phyloP scores from a whole-genome alignment of 2,888 invertebrate genomes.

The Eustalomyia histrio region DNA sequence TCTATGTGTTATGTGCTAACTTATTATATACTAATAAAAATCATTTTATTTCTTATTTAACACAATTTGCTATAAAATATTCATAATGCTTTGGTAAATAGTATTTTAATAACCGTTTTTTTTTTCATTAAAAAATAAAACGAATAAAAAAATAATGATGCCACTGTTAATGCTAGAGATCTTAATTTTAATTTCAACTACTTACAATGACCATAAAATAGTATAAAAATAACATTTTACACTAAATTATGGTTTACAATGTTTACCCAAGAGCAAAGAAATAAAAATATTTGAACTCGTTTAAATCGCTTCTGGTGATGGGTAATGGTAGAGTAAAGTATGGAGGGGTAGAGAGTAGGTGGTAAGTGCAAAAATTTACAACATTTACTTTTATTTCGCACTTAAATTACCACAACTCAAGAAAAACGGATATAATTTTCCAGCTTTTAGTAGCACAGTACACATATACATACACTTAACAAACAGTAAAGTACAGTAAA shows the following conservation, averaged over 20 bases:
- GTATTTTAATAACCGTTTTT: constrained; percentile 49
- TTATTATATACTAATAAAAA: background rate
- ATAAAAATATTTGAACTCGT: constrained; percentile 34
- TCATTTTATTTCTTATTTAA: background rate
- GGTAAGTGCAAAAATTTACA: constrained; percentile 18
- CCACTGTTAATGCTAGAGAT: constrained; percentile 42
- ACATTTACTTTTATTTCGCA: constrained; percentile 36
- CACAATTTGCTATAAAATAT: constrained; percentile 23
- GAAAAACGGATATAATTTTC: constrained; percentile 45
- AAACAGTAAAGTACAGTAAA: background rate
- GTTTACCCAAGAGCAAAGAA: constrained; percentile 33
- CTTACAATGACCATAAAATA: constrained; percentile 59
- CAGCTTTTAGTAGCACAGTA: constrained; percentile 18
- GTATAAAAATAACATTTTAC: constrained; percentile 52
- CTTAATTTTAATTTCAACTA: constrained; percentile 48
- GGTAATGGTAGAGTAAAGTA: background rate
- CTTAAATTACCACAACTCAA: constrained; percentile 45
- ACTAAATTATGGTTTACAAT: constrained; percentile 54
- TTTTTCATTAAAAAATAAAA: constrained; percentile 10
- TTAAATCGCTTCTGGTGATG: background rate
- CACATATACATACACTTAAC: constrained; percentile 23
- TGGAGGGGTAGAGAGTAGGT: background rate
- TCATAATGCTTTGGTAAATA: constrained; percentile 53
- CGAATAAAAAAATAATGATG: background rate
- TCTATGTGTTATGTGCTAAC: background rate